Base-by-base conservation (phyloP, 1,140 invertebrate genomes). In the Pseudoatta argentina region DNA sequence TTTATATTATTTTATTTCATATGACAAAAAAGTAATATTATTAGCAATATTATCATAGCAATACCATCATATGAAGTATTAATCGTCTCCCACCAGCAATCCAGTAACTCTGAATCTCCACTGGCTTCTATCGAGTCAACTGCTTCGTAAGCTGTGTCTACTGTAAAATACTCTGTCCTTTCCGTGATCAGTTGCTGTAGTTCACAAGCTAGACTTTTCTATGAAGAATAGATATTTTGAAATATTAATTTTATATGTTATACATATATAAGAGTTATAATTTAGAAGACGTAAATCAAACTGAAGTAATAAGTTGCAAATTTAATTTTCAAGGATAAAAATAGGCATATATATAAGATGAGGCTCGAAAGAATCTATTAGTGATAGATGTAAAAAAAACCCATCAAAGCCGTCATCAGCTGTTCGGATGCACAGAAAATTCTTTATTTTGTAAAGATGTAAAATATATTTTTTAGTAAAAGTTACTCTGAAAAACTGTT, bases 121-220 rank as follows among this genome's bases (percentile, higher is more conserved):
- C 72, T 92, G 24, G 88, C 89, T 82, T 94, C 94, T 8, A 92
- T 90, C 0, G 92, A 92, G 73, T 95, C 94, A n/a, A 94, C 93
- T 21, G 94, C 94, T 86, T 95, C 94, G 18, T 94, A 95, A 72
- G 94, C 94, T 72, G 94, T 94, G 57, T 95, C 94, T n/a, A 95
- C 93, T 0, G 89, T 91, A 87, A 89, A 95, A 81, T 94, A 94
- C 39, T 94, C 93, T 8, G 88, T 92, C 83, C 93, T 92, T 82
- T 94, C 94, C 24, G 91, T 87, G 8, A 95, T 89, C 24, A 95
- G 73, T 72, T 94, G 90, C 57, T 93, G 87, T 5, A 95, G 78
- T 86, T 94, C 90, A 6, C 63, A 14, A n/a, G 89, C 67, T 48
- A 95, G 61, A 79, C 85, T 94, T 79, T 90, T 92, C 87, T 93